phyloP scores from a whole-genome alignment of 2,888 invertebrate species.

The Xanthia icteritia region DNA sequence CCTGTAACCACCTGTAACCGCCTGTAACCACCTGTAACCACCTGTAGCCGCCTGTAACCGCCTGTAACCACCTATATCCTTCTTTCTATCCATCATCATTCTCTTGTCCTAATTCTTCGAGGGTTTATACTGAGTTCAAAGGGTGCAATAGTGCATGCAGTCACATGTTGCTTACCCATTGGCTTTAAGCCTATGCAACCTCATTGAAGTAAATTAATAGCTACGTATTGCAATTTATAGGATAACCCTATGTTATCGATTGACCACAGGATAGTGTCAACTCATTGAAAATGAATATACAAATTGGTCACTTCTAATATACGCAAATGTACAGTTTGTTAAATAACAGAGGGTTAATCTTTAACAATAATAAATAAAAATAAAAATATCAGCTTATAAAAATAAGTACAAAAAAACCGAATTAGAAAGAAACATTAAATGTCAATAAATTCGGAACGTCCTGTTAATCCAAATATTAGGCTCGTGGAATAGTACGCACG shows the following conservation, averaged over 20 bases:
- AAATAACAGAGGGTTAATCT: too few relatives aligned
- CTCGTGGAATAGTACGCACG: too few relatives aligned
- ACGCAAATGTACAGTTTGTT: too few relatives aligned
- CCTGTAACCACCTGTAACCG: neutral
- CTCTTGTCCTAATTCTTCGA: neutral
- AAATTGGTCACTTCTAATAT: too few relatives aligned
- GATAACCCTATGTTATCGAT: neutral
- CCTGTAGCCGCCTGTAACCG: too few relatives aligned
- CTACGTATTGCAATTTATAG: neutral
- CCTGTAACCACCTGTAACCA: neutral
- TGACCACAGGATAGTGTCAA: neutral
- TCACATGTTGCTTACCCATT: neutral
- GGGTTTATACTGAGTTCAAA: slow-evolving; percentile 1
- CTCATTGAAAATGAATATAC: neutral
- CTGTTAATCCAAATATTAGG: too few relatives aligned
- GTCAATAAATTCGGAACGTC: too few relatives aligned
- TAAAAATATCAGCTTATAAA: too few relatives aligned
- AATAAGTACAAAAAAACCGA: too few relatives aligned
- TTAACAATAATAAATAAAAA: too few relatives aligned
- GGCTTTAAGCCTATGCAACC: neutral
- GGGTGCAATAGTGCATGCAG: slow-evolving; percentile 16
- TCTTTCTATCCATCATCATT: neutral
- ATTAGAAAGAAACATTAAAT: too few relatives aligned
- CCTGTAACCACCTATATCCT: neutral
- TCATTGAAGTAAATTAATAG: neutral